Evolutionary conservation across 1,140 invertebrate species (phyloP).

Genomic region (Oedothorax gibbosus): DNA sequence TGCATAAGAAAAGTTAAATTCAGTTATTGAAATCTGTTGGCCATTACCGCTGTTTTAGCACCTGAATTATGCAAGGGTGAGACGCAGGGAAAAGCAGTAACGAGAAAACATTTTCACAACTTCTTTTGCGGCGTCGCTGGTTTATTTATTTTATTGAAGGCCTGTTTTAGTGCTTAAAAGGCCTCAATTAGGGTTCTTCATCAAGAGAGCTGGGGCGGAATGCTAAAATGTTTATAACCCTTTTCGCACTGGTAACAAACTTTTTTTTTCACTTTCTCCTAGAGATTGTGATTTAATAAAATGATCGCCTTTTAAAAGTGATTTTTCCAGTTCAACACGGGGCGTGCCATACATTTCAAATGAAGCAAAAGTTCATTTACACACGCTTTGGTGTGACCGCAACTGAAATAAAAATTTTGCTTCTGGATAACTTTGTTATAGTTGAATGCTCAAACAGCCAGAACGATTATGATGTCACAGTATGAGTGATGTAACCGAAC

Average conservation of each 20-base stretch:
- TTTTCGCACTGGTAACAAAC: conserved; percentile 1
- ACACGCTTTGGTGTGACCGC: too few relatives aligned
- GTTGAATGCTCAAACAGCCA: too few relatives aligned
- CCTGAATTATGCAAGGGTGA: conserved; percentile 55
- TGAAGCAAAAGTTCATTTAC: too few relatives aligned
- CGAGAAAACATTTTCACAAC: conserved; percentile 57
- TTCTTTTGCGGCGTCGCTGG: conserved; percentile 25
- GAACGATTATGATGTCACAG: too few relatives aligned
- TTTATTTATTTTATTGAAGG: conserved; percentile 51
- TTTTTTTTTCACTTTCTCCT: not conserved
- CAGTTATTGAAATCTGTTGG: conserved; percentile 60
- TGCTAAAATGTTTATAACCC: conserved; percentile 39
- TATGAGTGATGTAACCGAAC: too few relatives aligned
- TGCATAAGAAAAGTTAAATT: conserved; percentile 61
- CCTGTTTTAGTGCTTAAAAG: conserved; percentile 55
- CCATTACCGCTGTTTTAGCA: conserved; percentile 43
- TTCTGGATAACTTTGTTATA: too few relatives aligned
- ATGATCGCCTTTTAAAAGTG: too few relatives aligned
- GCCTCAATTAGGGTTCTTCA: conserved; percentile 53
- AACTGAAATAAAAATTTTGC: too few relatives aligned
- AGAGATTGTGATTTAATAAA: not conserved
- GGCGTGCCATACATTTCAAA: too few relatives aligned
- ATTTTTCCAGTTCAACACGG: too few relatives aligned
- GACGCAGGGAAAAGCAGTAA: conserved; percentile 20
- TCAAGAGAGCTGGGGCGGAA: conserved; percentile 28